These are phyloP conservation scores for Dicerorhinus sumatrensis DNA, from an alignment of 2,113 vertebrate genomes.

Conservation along the genomic window DNA sequence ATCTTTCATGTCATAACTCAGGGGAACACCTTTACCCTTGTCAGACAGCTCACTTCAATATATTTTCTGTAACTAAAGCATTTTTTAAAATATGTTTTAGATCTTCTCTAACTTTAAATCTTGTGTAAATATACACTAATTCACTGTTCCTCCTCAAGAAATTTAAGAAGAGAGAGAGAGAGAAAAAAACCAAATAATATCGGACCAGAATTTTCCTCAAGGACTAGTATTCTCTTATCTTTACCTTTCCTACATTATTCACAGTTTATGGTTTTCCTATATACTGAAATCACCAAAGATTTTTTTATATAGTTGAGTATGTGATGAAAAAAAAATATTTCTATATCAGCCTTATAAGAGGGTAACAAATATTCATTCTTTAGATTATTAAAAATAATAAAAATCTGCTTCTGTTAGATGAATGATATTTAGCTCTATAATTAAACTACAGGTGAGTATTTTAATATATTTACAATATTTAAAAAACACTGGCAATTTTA, in stretches of 20 bases:
- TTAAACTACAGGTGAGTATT: not conserved
- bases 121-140: not conserved
- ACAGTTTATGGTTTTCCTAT: not conserved
- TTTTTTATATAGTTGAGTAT: not conserved
- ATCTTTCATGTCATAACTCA: constrained; percentile 29
- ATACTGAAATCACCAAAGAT: not conserved
- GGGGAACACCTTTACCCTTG: not conserved
- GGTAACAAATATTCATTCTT: not conserved
- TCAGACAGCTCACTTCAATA: not conserved
- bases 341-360: not conserved
- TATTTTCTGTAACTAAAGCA: not conserved
- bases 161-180: not conserved
- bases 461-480: not conserved
- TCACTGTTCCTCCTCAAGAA: not conserved
- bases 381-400: not conserved
- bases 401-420: not conserved
- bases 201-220: not conserved
- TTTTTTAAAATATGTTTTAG: not conserved
- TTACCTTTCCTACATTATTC: not conserved
- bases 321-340: not conserved
- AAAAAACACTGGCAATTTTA: not conserved
- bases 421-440: not conserved
- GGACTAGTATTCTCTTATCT: not conserved
- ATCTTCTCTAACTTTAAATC: not conserved
- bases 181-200: not conserved